A percentile compares a stretch with the other conserved stretches of the same genome.
These are phyloP conservation scores for Lycocorax pyrrhopterus DNA, from an alignment of 2,113 vertebrate species.

Conservation along the genomic window DNA sequence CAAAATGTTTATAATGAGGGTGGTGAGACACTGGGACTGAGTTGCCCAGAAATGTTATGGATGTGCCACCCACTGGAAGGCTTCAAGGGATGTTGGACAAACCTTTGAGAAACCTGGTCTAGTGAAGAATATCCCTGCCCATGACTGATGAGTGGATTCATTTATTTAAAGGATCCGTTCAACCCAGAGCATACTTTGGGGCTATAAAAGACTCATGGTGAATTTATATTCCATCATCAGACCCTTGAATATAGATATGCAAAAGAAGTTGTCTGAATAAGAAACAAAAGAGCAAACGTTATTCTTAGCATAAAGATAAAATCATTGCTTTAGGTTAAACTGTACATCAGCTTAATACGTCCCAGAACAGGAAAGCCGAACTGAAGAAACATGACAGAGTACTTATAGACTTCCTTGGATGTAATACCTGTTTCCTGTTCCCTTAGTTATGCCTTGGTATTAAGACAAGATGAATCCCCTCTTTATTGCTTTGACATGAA, in stretches of 20 bases:
- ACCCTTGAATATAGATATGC: fast-evolving
- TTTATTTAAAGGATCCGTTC: fast-evolving
- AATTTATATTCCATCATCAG: not conserved
- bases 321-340: not conserved
- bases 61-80: not conserved
- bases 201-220: not conserved
- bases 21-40: not conserved
- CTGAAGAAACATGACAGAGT: too few relatives aligned
- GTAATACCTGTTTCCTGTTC: too few relatives aligned
- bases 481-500: too few relatives aligned
- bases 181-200: too few relatives aligned
- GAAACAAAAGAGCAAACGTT: not conserved
- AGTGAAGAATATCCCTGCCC: fast-evolving
- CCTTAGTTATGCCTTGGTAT: too few relatives aligned
- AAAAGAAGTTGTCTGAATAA: not conserved
- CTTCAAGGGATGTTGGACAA: too few relatives aligned
- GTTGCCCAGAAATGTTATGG: not conserved
- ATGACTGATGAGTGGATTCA: not conserved
- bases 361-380: not conserved
- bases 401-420: fast-evolving
- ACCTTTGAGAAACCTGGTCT: not conserved
- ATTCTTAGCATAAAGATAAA: not conserved
- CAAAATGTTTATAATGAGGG: not conserved
- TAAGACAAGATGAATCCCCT: too few relatives aligned
- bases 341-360: fast-evolving